Conservation (phyloP, 2,888 invertebrate species). For the Drosophila anceps region DNA sequence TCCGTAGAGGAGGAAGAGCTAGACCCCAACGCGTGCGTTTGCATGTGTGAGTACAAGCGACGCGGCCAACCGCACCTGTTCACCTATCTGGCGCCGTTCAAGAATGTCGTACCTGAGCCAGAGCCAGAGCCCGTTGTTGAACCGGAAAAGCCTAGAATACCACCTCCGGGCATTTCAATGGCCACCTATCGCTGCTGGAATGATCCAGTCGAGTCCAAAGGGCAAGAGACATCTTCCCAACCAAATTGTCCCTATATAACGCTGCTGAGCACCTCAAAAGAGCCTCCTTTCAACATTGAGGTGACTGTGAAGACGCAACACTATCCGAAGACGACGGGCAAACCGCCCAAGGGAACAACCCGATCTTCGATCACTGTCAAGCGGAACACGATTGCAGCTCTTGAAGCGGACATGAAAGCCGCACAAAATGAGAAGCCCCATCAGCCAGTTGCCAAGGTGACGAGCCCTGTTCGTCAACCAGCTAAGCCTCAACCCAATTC, state of each 20-base stretch:
- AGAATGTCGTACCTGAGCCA: background rate
- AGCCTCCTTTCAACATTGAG: constrained; percentile 5
- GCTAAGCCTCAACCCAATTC: background rate
- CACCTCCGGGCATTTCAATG: constrained; percentile 50
- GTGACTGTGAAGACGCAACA: constrained; percentile 49
- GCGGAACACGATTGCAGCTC: constrained; percentile 9
- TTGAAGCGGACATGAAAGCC: background rate
- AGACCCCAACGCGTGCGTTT: constrained; percentile 43
- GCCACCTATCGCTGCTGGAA: constrained; percentile 60
- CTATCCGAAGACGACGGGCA: background rate
- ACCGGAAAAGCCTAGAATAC: constrained; percentile 2
- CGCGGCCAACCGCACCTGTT: constrained; percentile 56
- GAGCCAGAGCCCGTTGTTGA: background rate
- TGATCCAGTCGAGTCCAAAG: background rate
- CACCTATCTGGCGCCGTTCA: constrained; percentile 58
- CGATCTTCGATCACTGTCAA: constrained; percentile 3
- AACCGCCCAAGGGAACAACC: background rate
- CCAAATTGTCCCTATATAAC: constrained; percentile 14
- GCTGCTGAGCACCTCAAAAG: constrained; percentile 9
- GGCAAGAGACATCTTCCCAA: rapidly evolving
- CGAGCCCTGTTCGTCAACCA: background rate
- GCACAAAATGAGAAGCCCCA: background rate
- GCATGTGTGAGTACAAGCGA: constrained; percentile 52
- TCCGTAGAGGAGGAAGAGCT: constrained; percentile 13
- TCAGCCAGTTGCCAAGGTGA: background rate